A percentile compares a stretch with the other conserved stretches of the same genome.
Conservation (phyloP, 2,113 vertebrate genomes). For the Podilymbus podiceps region DNA sequence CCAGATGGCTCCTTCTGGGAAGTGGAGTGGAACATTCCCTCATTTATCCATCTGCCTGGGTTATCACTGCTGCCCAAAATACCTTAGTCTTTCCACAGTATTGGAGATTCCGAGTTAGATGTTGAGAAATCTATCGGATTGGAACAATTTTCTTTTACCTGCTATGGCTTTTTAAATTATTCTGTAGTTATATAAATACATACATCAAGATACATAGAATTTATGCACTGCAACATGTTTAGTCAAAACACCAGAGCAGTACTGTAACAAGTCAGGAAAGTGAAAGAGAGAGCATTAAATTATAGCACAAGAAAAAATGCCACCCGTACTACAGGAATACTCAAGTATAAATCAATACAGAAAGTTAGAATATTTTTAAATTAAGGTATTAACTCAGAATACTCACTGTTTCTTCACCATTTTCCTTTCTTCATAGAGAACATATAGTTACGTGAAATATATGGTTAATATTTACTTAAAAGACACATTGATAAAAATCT, state of each 20-base stretch:
- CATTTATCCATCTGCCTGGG: slow-evolving; percentile 10
- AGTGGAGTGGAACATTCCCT: slow-evolving; percentile 45
- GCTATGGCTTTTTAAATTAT: neutral
- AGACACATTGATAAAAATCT: slow-evolving; percentile 46
- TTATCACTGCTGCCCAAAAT: neutral
- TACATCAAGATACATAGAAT: neutral
- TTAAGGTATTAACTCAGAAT: slow-evolving; percentile 46
- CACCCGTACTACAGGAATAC: neutral
- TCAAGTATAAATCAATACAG: neutral
- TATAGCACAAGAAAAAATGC: neutral
- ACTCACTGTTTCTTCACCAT: slow-evolving; percentile 39
- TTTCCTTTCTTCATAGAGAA: slow-evolving; percentile 15
- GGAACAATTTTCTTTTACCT: slow-evolving; percentile 2
- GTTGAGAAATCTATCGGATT: neutral
- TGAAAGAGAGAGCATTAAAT: neutral
- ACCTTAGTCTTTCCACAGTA: slow-evolving; percentile 18
- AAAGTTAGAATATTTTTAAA: slow-evolving; percentile 9
- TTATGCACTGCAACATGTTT: neutral
- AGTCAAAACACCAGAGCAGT: neutral
- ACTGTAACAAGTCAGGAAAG: neutral
- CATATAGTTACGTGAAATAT: slow-evolving; percentile 48
- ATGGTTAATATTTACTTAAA: slow-evolving; percentile 66
- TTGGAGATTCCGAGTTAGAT: neutral
- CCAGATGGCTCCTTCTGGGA: slow-evolving; percentile 52
- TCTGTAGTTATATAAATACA: neutral